Percentiles rank a stretch among this genome's conserved stretches.
Conservation (phyloP, 2,797 vertebrate species). For the Sebastiscus tertius region DNA sequence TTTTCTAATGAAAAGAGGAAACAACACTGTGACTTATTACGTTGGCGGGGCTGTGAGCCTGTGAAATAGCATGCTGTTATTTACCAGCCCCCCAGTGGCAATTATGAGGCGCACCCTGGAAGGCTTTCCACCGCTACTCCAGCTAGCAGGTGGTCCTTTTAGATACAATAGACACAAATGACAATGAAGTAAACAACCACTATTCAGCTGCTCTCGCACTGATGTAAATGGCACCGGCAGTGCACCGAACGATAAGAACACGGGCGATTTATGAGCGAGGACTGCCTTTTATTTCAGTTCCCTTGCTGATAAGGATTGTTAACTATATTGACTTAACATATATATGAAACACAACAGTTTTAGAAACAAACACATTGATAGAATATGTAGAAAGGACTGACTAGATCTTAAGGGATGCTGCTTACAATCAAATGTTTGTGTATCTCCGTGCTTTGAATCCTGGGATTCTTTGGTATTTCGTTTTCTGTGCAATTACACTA, state of each 20-base stretch:
- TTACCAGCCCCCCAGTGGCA: constrained; percentile 68
- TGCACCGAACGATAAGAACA: constrained; percentile 26
- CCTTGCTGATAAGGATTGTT: constrained; percentile 2
- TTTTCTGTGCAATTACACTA: neutral
- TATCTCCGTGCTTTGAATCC: neutral
- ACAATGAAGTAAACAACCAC: constrained; percentile 67
- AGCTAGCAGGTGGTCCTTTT: constrained; percentile 72
- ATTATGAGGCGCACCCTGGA: constrained; percentile 59
- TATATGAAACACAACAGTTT: neutral
- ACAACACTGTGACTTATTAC: constrained; percentile 53
- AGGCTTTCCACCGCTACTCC: constrained; percentile 42
- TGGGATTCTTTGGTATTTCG: neutral
- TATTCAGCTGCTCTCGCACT: constrained; percentile 36
- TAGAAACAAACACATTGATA: neutral
- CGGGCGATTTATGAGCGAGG: neutral
- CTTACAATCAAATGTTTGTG: neutral
- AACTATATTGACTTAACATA: neutral
- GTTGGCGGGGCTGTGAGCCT: constrained; percentile 18
- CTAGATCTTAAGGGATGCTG: neutral
- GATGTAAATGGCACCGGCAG: constrained; percentile 44
- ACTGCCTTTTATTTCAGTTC: constrained; percentile 6
- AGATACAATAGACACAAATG: constrained; percentile 66
- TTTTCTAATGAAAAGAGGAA: constrained; percentile 73
- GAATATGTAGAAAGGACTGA: neutral
- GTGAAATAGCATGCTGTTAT: constrained; percentile 69